phyloP scores from a whole-genome alignment of 1,140 invertebrate species.

The Homarus americanus region DNA sequence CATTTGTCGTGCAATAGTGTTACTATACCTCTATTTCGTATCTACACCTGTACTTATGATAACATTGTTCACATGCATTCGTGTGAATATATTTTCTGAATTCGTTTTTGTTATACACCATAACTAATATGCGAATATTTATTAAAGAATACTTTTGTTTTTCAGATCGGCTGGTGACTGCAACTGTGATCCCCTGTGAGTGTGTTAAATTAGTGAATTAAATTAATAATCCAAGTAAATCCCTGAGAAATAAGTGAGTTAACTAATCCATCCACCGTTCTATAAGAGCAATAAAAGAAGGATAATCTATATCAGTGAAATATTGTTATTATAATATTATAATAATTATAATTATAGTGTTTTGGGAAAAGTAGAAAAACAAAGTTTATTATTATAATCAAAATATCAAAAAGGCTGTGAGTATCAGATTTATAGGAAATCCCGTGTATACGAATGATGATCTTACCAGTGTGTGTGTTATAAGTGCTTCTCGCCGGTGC shows the following conservation, averaged over 20 bases:
- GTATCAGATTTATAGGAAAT: not conserved
- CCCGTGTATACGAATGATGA: not conserved
- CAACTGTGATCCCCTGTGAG: not conserved
- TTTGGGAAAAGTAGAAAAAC: not conserved
- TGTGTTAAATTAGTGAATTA: not conserved
- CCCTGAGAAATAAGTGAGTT: not conserved
- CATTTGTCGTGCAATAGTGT: no score
- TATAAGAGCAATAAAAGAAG: not conserved
- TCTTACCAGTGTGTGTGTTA: not conserved
- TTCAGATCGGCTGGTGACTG: slow-evolving; percentile 9
- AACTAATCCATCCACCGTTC: not conserved
- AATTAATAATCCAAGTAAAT: not conserved
- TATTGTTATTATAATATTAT: no score
- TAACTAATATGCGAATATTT: no score
- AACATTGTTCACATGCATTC: no score
- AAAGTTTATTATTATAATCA: not conserved
- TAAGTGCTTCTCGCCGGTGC: not conserved
- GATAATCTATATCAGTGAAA: not conserved
- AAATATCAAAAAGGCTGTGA: not conserved
- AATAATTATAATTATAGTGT: no score
- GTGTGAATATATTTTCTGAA: no score
- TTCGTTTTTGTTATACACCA: no score
- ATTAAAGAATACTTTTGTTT: no score
- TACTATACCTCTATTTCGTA: no score
- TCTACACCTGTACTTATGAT: no score